Percentiles rank a stretch among this genome's conserved stretches.
Evolutionary conservation across 1,140 invertebrate genomes (phyloP).

Genomic region (Samia ricini): DNA sequence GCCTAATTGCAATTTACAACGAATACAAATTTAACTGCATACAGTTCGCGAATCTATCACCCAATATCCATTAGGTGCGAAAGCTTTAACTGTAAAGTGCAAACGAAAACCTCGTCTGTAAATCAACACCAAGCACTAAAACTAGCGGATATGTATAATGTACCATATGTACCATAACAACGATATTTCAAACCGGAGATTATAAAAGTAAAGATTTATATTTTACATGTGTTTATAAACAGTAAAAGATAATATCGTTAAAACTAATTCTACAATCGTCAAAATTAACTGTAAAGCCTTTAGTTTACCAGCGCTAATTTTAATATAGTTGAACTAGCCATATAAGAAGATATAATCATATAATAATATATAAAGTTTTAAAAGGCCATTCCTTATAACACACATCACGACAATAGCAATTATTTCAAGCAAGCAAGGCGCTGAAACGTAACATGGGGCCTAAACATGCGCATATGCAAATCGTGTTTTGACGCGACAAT

Average conservation of each 20-base stretch:
- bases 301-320: too few species aligned
- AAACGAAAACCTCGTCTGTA: background rate
- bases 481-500: slow-evolving; percentile 66
- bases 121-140: background rate
- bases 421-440: slow-evolving; percentile 41
- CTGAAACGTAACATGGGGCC: slow-evolving; percentile 40
- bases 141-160: background rate
- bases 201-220: too few species aligned
- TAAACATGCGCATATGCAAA: slow-evolving; percentile 57
- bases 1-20: background rate
- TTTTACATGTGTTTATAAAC: too few species aligned
- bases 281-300: too few species aligned
- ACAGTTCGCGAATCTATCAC: background rate
- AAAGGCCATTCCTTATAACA: background rate
- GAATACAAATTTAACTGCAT: background rate
- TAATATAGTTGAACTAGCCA: too few species aligned
- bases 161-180: too few species aligned
- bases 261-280: too few species aligned
- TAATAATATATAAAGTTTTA: background rate
- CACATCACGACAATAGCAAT: background rate
- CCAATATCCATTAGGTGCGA: background rate
- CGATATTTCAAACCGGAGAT: too few species aligned
- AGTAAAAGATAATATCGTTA: too few species aligned
- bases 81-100: background rate
- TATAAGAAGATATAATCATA: too few species aligned